phyloP scores from a whole-genome alignment of 2,797 vertebrate genomes.

The Takifugu rubripes region DNA sequence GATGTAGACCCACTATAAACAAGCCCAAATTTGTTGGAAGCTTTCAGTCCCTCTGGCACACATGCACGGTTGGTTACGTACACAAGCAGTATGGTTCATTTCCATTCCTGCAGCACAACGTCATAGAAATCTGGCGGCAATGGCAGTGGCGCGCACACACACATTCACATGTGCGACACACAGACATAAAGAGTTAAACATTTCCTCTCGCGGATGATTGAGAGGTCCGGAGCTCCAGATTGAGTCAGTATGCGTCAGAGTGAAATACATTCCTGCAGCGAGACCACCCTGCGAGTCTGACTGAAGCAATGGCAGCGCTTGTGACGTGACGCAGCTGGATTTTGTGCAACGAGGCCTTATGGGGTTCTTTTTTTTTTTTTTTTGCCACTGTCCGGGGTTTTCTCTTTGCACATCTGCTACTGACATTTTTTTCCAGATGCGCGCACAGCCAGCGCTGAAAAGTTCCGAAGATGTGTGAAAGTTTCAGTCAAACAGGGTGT shows the following conservation, averaged over 20 bases:
- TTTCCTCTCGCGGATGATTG: conserved; percentile 50
- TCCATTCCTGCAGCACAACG: conserved; percentile 56
- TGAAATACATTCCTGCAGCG: conserved; percentile 3
- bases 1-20: conserved; percentile 30
- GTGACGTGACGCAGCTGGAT: conserved; percentile 5
- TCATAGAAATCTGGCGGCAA: conserved; percentile 56
- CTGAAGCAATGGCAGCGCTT: conserved; percentile 9
- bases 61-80: conserved; percentile 38
- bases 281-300: conserved; percentile 16
- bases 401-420: background rate
- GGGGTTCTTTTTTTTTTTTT: background rate
- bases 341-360: background rate
- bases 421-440: background rate
- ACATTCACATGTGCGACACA: conserved; percentile 44
- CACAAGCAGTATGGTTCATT: conserved; percentile 51
- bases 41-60: conserved; percentile 39
- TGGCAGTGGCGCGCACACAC: conserved; percentile 45
- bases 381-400: background rate
- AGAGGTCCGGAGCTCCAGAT: conserved; percentile 32
- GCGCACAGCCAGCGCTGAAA: too few relatives aligned
- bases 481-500: too few relatives aligned
- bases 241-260: conserved; percentile 29
- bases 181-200: conserved; percentile 48
- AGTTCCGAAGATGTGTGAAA: too few relatives aligned
- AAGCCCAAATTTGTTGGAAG: conserved; percentile 23